Evolutionary conservation across 2,888 invertebrate genomes (phyloP).

Genomic region (Synergus laeviventris): DNA sequence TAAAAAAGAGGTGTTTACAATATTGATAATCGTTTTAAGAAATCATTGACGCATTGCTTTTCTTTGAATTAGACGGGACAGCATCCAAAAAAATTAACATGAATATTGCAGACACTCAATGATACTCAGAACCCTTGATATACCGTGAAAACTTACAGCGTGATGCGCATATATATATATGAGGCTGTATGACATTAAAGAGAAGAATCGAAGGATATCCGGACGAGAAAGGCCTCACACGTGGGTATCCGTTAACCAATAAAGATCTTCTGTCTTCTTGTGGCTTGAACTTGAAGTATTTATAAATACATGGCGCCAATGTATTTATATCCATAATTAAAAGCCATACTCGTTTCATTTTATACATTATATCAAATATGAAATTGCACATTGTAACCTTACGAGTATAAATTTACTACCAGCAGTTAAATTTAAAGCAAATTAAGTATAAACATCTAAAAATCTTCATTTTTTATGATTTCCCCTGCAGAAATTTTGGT

Average conservation of each 20-base stretch:
- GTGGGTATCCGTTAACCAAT: conserved; percentile 20
- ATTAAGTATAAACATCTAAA: too few relatives aligned
- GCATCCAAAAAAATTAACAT: not conserved
- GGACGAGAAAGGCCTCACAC: conserved; percentile 26
- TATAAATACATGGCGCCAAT: conserved; percentile 25
- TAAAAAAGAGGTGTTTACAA: too few relatives aligned
- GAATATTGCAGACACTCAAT: conserved; percentile 5
- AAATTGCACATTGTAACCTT: not conserved
- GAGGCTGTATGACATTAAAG: conserved; percentile 3
- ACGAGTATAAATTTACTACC: not conserved
- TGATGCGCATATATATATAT: conserved; percentile 4
- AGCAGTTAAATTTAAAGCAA: too few relatives aligned
- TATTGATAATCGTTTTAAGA: too few relatives aligned
- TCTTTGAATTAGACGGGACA: not conserved
- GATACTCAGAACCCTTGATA: conserved; percentile 24
- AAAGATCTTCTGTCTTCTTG: conserved; percentile 25
- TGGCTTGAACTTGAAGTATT: not conserved
- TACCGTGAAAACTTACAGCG: conserved; percentile 19
- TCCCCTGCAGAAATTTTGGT: too few relatives aligned
- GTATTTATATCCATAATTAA: conserved; percentile 7
- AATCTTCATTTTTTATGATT: too few relatives aligned
- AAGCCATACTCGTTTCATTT: not conserved
- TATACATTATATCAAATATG: conserved; percentile 10
- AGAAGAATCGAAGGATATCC: conserved; percentile 29
- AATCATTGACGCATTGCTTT: too few relatives aligned